Evolutionary conservation across 2,113 vertebrate species (phyloP).

Genomic region (Festucalex cinctus): DNA sequence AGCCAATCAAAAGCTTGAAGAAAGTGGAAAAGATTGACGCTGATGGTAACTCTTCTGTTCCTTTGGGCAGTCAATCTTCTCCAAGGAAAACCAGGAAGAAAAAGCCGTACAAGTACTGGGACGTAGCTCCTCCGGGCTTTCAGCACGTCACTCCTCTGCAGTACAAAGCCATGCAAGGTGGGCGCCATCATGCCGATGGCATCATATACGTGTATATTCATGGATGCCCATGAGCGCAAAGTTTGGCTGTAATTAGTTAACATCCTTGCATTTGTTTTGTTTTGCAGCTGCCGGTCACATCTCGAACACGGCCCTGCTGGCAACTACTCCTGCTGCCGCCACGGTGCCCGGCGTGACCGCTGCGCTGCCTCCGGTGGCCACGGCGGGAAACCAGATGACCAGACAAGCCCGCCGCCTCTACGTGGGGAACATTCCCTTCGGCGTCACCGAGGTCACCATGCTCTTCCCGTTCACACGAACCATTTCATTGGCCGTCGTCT

Average conservation of each 20-base stretch:
- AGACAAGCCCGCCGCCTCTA: slow-evolving; percentile 87
- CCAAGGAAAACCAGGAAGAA: slow-evolving; percentile 87
- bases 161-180: slow-evolving; percentile 96
- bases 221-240: too few relatives aligned
- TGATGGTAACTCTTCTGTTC: slow-evolving; percentile 59
- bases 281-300: slow-evolving; percentile 86
- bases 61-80: slow-evolving; percentile 45
- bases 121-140: slow-evolving; percentile 86
- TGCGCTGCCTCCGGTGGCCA: slow-evolving; percentile 86
- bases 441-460: slow-evolving; percentile 83
- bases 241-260: too few relatives aligned
- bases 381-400: slow-evolving; percentile 92
- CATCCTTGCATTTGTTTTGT: neutral
- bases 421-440: slow-evolving; percentile 91
- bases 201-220: neutral
- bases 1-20: neutral
- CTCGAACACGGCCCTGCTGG: slow-evolving; percentile 87
- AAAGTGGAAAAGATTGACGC: slow-evolving; percentile 9
- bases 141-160: slow-evolving; percentile 92
- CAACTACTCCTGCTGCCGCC: slow-evolving; percentile 53
- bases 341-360: slow-evolving; percentile 83
- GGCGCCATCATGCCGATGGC: neutral
- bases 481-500: neutral
- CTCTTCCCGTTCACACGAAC: too few relatives aligned
- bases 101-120: slow-evolving; percentile 90